phyloP scores from a whole-genome alignment of 2,888 invertebrate genomes.

The Stenichneumon culpator region DNA sequence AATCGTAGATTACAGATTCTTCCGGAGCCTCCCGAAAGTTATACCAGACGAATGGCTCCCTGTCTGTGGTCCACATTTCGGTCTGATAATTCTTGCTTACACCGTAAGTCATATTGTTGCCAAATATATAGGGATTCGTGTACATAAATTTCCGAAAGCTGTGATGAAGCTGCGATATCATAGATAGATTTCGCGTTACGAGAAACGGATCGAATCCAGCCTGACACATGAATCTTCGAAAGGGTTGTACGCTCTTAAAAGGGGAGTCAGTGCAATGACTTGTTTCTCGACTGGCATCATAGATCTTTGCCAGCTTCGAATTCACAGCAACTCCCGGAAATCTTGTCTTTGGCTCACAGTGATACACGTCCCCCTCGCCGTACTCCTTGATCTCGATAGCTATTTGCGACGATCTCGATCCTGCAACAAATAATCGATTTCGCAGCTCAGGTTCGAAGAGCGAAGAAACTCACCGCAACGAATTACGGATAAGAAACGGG shows the following conservation, averaged over 20 bases:
- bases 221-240: conserved; percentile 4
- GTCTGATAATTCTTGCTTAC: not conserved
- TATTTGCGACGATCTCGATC: not conserved
- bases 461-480: not conserved
- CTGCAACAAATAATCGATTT: not conserved
- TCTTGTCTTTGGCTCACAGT: not conserved
- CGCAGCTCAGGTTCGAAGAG: not conserved
- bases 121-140: not conserved
- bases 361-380: not conserved
- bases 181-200: not conserved
- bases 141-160: not conserved
- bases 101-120: not conserved
- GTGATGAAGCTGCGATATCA: not conserved
- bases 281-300: not conserved
- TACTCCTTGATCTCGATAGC: not conserved
- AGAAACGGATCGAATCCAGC: not conserved
- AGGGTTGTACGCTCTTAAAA: not conserved
- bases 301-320: not conserved
- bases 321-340: not conserved
- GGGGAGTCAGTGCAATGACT: not conserved
- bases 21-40: not conserved
- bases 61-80: not conserved
- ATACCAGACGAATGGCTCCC: not conserved
- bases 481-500: not conserved
- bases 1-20: not conserved